These are phyloP conservation scores for Pseudomugil gertrudae DNA, from an alignment of 2,797 vertebrate species.

Conservation along the genomic window DNA sequence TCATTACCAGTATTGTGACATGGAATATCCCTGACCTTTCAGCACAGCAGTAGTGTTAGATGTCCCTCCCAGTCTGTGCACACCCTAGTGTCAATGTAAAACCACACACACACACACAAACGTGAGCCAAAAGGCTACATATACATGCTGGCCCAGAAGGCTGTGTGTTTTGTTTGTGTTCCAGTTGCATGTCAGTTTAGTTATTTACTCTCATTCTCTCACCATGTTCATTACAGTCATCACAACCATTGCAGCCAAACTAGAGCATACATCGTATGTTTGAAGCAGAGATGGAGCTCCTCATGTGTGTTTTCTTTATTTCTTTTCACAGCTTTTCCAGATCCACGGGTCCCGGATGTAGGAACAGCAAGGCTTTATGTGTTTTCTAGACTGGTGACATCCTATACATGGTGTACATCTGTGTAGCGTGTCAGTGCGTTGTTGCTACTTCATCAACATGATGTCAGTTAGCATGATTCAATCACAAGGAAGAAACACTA, in stretches of 20 bases:
- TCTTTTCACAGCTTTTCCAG: constrained; percentile 82
- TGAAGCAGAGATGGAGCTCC: neutral
- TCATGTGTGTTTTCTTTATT: constrained; percentile 33
- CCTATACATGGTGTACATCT: constrained; percentile 36
- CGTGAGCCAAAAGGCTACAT: constrained; percentile 6
- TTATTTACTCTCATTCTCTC: constrained; percentile 58
- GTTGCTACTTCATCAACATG: constrained; percentile 20
- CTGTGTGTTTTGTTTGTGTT: neutral
- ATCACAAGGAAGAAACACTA: constrained; percentile 4
- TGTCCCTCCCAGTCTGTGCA: constrained; percentile 49
- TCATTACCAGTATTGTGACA: constrained; percentile 66
- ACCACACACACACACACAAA: constrained; percentile 20
- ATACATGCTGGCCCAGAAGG: neutral
- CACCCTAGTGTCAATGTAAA: constrained; percentile 13
- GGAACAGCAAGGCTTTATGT: constrained; percentile 35
- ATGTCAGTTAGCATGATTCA: constrained; percentile 30
- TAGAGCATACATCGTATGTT: constrained; percentile 3
- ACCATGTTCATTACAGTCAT: constrained; percentile 61
- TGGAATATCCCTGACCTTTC: constrained; percentile 69
- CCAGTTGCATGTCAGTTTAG: constrained; percentile 21
- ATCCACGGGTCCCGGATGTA: constrained; percentile 85
- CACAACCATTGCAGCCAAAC: constrained; percentile 42
- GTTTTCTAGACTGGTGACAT: constrained; percentile 33
- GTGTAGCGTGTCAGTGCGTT: constrained; percentile 31
- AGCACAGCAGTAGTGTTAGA: constrained; percentile 43